Base-by-base conservation (phyloP, 2,888 invertebrate species). In the Dichetophora obliterata region DNA sequence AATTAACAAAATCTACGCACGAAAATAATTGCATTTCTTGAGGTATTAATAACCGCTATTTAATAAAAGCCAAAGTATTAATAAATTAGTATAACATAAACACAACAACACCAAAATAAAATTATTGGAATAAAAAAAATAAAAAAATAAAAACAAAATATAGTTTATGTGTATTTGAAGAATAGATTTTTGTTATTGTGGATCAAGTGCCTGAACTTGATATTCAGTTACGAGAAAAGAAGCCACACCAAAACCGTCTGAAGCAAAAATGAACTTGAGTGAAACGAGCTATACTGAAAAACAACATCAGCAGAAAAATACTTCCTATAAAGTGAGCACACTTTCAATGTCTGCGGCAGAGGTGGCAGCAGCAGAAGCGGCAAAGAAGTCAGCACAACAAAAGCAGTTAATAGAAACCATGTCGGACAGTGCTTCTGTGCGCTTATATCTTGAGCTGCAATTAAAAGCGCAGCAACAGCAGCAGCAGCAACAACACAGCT, bases 401-500 rank as follows among this genome's bases (percentile, higher is more conserved):
- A 19, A 71, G 16, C 71, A 71, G 37, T n/a, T 52, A 5, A 16
- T 69, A 4, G 14, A 52, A 6, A 22, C 24, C 11, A 69, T 69
- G 68, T 1, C 50, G 2, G 68, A 69, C 50, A 63, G 6, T 8
- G 63, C 31, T n/a, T 34, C 31, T 3, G 24, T 27, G n/a, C 22
- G 31, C 14, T 63, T 63, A 3, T 63, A 34, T 34, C 34, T 27
- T 3, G 63, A 63, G 9, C 19, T 22, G 48, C 16, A 19, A 8
- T 19, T 6, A 1, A 1, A 24, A 8, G 11, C 19, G 3, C 76
- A 71, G 59, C 66, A 65, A 11, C 54, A 75, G 34, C 77, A 37
- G 68, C 63, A 75, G 52, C 63, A 75, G 14, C 72, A 73, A 5
- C 61, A 34, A 50, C 61, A 77, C 54, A 76, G 52, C 70, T 57